These are phyloP conservation scores for Lepilemur ruficaudatus DNA, from an alignment of 2,797 vertebrate species.

Conservation along the genomic window DNA sequence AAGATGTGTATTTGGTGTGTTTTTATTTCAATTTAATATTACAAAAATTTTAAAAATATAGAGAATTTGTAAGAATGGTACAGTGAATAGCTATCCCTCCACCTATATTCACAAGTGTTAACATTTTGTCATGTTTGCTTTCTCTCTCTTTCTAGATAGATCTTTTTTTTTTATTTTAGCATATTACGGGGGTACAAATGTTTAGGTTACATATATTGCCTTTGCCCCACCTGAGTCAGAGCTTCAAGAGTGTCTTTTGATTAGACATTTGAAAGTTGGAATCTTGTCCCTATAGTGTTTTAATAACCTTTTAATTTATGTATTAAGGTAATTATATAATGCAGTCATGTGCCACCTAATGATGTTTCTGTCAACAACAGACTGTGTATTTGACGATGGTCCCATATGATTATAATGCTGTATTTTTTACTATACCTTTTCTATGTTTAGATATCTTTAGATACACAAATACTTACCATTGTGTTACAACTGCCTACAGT, in stretches of 20 bases:
- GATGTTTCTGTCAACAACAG: neutral
- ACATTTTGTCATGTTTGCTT: neutral
- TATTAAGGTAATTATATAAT: neutral
- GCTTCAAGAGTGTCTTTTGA: neutral
- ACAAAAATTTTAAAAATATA: neutral
- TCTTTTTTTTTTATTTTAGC: too few species aligned
- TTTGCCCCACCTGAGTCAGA: too few species aligned
- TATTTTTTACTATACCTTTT: neutral
- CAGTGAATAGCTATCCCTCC: neutral
- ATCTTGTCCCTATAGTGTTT: neutral
- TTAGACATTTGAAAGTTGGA: neutral
- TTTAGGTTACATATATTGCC: too few species aligned
- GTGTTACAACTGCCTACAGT: neutral
- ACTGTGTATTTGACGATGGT: neutral
- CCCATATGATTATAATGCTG: neutral
- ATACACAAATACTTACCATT: neutral
- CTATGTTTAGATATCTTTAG: too few species aligned
- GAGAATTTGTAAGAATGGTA: neutral
- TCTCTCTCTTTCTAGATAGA: neutral
- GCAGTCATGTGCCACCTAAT: neutral
- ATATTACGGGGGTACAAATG: too few species aligned
- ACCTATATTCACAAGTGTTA: neutral
- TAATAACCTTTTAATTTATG: neutral
- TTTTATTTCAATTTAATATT: slow-evolving; percentile 23
- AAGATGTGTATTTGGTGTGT: neutral